Evolutionary conservation across 1,140 invertebrate genomes (phyloP), one percentile per base, ranked within the genome.

Genomic region (Diabrotica undecimpunctata): DNA sequence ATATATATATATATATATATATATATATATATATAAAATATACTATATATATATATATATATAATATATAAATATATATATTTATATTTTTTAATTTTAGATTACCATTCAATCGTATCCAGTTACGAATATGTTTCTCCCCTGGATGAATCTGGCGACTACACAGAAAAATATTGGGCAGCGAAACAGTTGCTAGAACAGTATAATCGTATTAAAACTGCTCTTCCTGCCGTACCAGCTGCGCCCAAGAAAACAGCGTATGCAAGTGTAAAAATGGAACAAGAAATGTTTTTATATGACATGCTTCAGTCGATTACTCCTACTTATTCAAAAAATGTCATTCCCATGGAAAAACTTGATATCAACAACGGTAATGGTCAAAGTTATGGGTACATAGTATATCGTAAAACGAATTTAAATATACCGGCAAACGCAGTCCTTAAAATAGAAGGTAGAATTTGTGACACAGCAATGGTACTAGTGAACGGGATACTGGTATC

Each of bases 61-160:
- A n/a, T n/a, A n/a, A n/a, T n/a, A n/a, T n/a, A n/a, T n/a, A n/a
- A n/a, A n/a, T n/a, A n/a, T n/a, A 8, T 1, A 10, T 51, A 11
- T 5, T 2, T 51, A 11, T 5, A 2, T 51, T 12, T 51, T 51
- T 81, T n/a, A n/a, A 46, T 50, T 60, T 35, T 41, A 54, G 61
- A 54, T 39, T 62, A 37, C 38, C 25, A 62, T n/a, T 54, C 61
- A 7, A 62, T 62, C 0, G 39, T 38, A 10, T 54, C 61, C 11
- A 86, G 85, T 65, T 87, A 87, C 75, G 85, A 83, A 72, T 83
- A 83, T 71, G 81, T 83, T 71, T 79, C 81, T 4, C 77, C 81
- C 10, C 66, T 87, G 37, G 78, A 79, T 25, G 85, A 87, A 77
- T 61, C 70, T 14, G 81, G 81, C 7, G 79, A 82, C 64, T 80